Base-by-base conservation (phyloP, 2,888 invertebrate species). In the Torymus auratus region DNA sequence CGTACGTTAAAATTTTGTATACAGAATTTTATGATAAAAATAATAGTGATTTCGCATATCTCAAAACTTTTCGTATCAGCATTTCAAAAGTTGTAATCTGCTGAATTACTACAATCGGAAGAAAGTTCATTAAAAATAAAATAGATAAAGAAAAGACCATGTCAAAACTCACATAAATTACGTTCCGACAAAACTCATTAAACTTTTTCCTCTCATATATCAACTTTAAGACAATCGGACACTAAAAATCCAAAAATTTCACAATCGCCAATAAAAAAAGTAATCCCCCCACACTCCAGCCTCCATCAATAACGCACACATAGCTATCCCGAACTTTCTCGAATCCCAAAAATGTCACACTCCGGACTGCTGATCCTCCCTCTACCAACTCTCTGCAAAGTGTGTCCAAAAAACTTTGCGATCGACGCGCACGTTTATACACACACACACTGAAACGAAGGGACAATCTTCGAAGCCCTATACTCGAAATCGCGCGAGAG, bases 321-420 rank as follows among this genome's bases (percentile, higher is more conserved):
- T 11, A 20, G 15, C 50, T 41, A 41, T 41, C 52, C 11, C 11
- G n/a, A 17, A 28, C 14, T 55, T 12, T 14, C 53, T 12, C 11
- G n/a, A n/a, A 41, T 17, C 62, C 17, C 71, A 62, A 72, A 72
- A 72, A 50, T 53, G 52, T 72, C 71, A 28, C 68, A 23, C 60
- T 10, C 17, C 58, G 50, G 41, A 5, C 17, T 41, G 17, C 61
- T 55, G 58, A 72, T 61, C 72, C 55, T 13, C 55, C 20, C 15
- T 13, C 60, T n/a, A 3, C 41, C 15, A 14, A 28, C 53, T 52
- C 50, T 17, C 64, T 15, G 15, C 55, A 55, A 68, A 72, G 56
- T 55, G 56, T 55, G 76, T 62, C 76, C 71, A 65, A 73, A 80
- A 75, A 80, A 72, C 71, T 80, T 73, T n/a, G 41, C 41, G 41